Evolutionary conservation across 2,888 invertebrate species (phyloP).

Genomic region (Eucriotettix oculatus): DNA sequence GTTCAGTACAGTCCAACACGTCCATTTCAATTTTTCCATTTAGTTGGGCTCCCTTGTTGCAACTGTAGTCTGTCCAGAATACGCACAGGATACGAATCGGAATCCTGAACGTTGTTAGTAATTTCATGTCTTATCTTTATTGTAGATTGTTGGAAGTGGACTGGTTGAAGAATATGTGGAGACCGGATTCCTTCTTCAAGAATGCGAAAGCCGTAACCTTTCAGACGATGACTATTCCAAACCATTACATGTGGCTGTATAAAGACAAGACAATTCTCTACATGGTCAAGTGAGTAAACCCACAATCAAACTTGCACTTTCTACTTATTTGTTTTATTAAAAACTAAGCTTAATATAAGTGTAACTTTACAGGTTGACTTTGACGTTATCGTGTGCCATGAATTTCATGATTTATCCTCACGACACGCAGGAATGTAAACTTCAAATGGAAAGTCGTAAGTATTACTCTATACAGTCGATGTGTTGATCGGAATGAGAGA

Average conservation of each 20-base stretch:
- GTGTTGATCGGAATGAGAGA: no score
- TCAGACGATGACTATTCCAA: constrained; percentile 88
- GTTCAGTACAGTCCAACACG: no score
- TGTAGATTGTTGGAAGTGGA: constrained; percentile 65
- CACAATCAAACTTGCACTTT: no score
- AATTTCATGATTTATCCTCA: constrained; percentile 87
- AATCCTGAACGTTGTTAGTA: not conserved
- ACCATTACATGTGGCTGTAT: constrained; percentile 85
- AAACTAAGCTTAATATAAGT: no score
- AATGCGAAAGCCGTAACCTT: constrained; percentile 87
- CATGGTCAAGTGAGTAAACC: constrained; percentile 56
- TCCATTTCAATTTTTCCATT: no score
- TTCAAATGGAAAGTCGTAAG: constrained; percentile 91
- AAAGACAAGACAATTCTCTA: constrained; percentile 72
- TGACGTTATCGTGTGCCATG: constrained; percentile 87
- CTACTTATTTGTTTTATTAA: no score
- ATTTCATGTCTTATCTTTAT: constrained; percentile 6
- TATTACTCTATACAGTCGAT: constrained; percentile 19
- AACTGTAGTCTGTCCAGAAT: no score
- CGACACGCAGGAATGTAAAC: constrained; percentile 84
- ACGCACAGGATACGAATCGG: no score
- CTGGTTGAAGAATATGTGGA: constrained; percentile 86
- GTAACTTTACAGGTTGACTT: constrained; percentile 45
- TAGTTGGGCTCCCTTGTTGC: no score
- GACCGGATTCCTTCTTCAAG: constrained; percentile 86